A percentile compares a stretch with the other conserved stretches of the same genome.
Conservation (phyloP, 1,140 invertebrate genomes). For the Agrilus planipennis region DNA sequence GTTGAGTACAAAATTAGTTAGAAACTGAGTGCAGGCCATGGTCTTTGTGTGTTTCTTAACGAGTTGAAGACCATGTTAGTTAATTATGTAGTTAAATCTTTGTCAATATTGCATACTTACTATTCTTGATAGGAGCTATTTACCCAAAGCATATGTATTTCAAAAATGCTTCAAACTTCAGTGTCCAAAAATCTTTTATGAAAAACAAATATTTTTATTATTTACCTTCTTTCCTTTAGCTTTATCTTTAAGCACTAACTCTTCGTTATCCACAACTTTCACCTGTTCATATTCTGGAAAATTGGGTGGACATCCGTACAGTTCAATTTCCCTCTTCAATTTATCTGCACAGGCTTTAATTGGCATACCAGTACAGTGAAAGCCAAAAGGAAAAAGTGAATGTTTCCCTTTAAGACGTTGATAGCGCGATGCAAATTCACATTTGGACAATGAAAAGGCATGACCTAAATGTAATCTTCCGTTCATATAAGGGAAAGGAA, state of each 20-base stretch:
- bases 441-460: conserved; percentile 94
- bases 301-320: conserved; percentile 84
- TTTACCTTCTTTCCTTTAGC: conserved; percentile 91
- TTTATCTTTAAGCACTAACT: conserved; percentile 77
- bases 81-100: too few relatives aligned
- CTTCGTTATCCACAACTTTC: conserved; percentile 39
- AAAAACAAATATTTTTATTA: conserved; percentile 1
- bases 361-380: conserved; percentile 97
- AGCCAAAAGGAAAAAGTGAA: conserved; percentile 94
- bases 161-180: too few relatives aligned
- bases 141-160: too few relatives aligned
- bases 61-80: too few relatives aligned
- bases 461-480: conserved; percentile 95
- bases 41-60: too few relatives aligned
- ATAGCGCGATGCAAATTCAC: conserved; percentile 88
- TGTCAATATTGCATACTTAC: too few relatives aligned
- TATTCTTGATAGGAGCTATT: too few relatives aligned
- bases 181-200: too few relatives aligned
- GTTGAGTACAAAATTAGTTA: too few relatives aligned
- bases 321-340: conserved; percentile 83
- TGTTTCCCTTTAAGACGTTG: conserved; percentile 83
- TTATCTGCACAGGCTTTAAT: conserved; percentile 98
- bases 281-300: conserved; percentile 59
- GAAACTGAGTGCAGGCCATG: too few relatives aligned
- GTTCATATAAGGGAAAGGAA: conserved; percentile 99